phyloP scores from a whole-genome alignment of 2,888 invertebrate genomes.

The Tipula vernalis region DNA sequence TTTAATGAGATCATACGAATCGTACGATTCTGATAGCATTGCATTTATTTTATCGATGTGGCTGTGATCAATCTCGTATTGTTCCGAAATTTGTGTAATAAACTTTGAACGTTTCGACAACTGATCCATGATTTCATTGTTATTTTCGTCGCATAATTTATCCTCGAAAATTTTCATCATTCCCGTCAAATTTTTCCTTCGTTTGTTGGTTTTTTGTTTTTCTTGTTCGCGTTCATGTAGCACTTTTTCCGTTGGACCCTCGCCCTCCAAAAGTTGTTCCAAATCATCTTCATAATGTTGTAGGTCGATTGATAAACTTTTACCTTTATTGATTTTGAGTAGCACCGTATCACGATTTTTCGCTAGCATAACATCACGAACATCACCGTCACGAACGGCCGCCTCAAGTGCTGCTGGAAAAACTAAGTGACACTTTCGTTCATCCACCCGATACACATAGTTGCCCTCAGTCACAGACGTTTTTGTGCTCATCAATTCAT shows the following conservation, averaged over 20 bases:
- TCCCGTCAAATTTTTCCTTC: conserved; percentile 46
- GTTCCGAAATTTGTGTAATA: conserved; percentile 41
- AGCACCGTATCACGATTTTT: conserved; percentile 62
- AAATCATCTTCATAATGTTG: conserved; percentile 43
- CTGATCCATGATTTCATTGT: conserved; percentile 19
- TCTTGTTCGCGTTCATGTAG: conserved; percentile 46
- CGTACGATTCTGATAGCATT: conserved; percentile 24
- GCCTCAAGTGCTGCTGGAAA: conserved; percentile 61
- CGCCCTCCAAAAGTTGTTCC: conserved; percentile 50
- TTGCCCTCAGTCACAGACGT: conserved; percentile 42
- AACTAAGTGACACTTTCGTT: conserved; percentile 60
- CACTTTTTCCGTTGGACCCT: conserved; percentile 53
- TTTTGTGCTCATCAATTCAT: conserved; percentile 48
- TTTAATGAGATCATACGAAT: conserved; percentile 50
- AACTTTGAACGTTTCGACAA: conserved; percentile 30
- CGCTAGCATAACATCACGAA: conserved; percentile 62
- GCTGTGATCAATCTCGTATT: conserved; percentile 24
- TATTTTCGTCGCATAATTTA: conserved; percentile 50
- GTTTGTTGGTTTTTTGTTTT: conserved; percentile 42
- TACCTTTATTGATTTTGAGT: conserved; percentile 58
- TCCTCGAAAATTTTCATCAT: conserved; percentile 65
- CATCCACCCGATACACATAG: conserved; percentile 64
- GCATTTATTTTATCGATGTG: conserved; percentile 26
- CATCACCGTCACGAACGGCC: conserved; percentile 63
- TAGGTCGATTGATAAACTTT: conserved; percentile 61